These are phyloP conservation scores for Tipula helvola DNA, from an alignment of 2,888 invertebrate genomes.

Conservation along the genomic window DNA sequence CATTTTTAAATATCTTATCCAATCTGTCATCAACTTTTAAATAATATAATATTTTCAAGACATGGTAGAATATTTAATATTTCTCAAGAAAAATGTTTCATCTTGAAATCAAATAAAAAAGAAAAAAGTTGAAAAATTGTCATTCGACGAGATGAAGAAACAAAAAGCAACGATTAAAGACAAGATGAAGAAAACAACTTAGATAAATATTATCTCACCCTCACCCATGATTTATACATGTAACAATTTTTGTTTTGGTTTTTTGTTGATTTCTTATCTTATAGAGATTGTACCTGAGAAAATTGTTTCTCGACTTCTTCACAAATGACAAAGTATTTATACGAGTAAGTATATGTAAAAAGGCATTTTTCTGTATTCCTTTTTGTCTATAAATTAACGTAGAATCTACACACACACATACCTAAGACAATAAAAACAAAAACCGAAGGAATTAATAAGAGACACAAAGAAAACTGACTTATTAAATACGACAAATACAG, in stretches of 20 bases:
- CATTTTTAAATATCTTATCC: not conserved
- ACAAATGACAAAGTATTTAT: not conserved
- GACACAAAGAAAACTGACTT: not conserved
- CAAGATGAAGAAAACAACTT: not conserved
- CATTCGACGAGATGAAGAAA: not conserved
- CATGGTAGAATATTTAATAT: not conserved
- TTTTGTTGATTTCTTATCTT: not conserved
- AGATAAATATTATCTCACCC: not conserved
- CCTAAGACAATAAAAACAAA: not conserved
- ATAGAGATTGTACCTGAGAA: not conserved
- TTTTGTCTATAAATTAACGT: not conserved
- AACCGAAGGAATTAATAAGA: not conserved
- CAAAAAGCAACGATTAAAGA: not conserved
- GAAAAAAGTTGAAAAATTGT: not conserved
- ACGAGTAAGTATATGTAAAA: not conserved
- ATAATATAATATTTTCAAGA: not conserved
- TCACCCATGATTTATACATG: not conserved
- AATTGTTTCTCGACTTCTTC: not conserved
- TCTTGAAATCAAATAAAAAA: not conserved
- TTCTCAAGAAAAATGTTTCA: not conserved
- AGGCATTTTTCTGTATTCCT: not conserved
- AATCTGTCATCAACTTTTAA: not conserved
- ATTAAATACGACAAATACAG: conserved; percentile 4
- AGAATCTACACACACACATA: not conserved
- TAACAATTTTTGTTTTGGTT: not conserved